Percentiles rank a stretch among this genome's conserved stretches.
Evolutionary conservation across 2,797 vertebrate species (phyloP).

Genomic region (Sebastes melanostomus): DNA sequence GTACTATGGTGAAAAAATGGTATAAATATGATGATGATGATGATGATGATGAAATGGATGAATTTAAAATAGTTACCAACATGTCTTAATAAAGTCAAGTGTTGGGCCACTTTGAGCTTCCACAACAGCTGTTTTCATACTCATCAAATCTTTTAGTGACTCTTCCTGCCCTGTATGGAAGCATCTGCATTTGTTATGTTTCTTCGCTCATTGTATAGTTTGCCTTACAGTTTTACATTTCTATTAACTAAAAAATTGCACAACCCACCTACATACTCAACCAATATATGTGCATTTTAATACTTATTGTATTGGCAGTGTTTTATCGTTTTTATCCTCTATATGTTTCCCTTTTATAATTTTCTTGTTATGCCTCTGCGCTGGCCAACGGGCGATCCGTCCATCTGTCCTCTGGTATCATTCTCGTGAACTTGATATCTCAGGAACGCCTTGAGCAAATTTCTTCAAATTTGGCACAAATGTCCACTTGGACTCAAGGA

Average conservation of each 20-base stretch:
- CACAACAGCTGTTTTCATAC: background rate
- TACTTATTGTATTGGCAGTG: background rate
- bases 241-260: background rate
- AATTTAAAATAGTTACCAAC: background rate
- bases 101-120: background rate
- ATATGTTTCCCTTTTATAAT: background rate
- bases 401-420: too few species aligned
- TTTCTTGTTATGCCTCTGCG: background rate
- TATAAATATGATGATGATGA: too few species aligned
- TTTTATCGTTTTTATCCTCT: background rate
- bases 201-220: background rate
- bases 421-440: background rate
- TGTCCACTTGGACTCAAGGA: too few species aligned
- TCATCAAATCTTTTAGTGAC: background rate
- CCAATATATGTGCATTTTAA: background rate
- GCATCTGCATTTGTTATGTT: background rate
- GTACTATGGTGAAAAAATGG: too few species aligned
- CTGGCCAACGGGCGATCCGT: background rate
- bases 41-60: background rate
- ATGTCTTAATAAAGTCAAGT: background rate
- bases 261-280: background rate
- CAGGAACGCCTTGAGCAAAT: background rate
- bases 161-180: background rate
- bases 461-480: background rate
- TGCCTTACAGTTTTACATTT: background rate